A percentile compares a stretch with the other conserved stretches of the same genome.
phyloP scores from a whole-genome alignment of 1,140 invertebrate species.

The Scaptomyza montana region DNA sequence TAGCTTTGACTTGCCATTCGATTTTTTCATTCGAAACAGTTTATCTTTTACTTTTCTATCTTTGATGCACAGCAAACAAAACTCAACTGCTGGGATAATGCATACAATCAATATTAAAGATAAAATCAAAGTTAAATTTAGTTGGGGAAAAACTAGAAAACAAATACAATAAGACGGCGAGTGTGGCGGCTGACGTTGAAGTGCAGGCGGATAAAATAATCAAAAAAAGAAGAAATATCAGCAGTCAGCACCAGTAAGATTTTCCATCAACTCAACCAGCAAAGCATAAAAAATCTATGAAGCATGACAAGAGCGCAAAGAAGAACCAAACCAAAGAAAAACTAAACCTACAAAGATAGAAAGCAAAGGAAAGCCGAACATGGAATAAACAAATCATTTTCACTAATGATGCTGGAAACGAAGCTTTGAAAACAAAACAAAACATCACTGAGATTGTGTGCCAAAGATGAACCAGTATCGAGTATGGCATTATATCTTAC shows the following conservation, averaged over 20 bases:
- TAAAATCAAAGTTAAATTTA: constrained; percentile 45
- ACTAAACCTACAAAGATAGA: constrained; percentile 22
- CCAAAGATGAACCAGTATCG: constrained; percentile 12
- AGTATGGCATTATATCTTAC: constrained; percentile 6
- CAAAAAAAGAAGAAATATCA: constrained; percentile 4
- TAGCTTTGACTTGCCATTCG: too few species aligned
- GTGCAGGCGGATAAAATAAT: constrained; percentile 37
- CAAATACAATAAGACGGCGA: constrained; percentile 48
- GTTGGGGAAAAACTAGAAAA: constrained; percentile 26
- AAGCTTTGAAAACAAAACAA: constrained; percentile 11
- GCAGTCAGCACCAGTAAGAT: constrained; percentile 9
- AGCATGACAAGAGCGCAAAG: constrained; percentile 53
- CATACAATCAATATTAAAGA: constrained; percentile 59
- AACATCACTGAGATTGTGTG: constrained; percentile 41
- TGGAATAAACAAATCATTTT: constrained; percentile 67
- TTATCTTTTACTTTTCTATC: not conserved
- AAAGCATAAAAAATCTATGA: constrained; percentile 64
- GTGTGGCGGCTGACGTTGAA: constrained; percentile 40
- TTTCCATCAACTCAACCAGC: constrained; percentile 58
- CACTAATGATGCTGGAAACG: constrained; percentile 55
- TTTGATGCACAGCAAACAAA: not conserved
- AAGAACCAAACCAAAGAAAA: constrained; percentile 30
- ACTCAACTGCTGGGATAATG: constrained; percentile 42
- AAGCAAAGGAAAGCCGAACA: constrained; percentile 32
- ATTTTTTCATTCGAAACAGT: too few species aligned